Base-by-base conservation (phyloP, 2,888 invertebrate species). In the Druceiella hillmani region DNA sequence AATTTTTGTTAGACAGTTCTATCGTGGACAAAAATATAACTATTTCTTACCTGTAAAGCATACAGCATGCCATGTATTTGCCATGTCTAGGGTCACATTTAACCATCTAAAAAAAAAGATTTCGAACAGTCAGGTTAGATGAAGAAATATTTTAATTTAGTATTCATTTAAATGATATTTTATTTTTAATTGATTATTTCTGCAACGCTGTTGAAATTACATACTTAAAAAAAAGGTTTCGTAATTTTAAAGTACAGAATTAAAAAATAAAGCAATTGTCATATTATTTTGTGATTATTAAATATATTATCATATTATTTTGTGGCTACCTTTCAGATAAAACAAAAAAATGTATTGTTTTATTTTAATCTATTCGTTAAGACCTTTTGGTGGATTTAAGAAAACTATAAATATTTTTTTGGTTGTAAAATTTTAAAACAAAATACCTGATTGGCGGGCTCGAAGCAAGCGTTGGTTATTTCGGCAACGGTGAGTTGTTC, bases 381-480 rank as follows among this genome's bases (percentile, higher is more conserved):
- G n/a, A n/a, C n/a, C n/a, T n/a, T n/a, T n/a, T n/a, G n/a, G n/a
- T n/a, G n/a, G n/a, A n/a, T n/a, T n/a, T n/a, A n/a, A n/a, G n/a
- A n/a, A n/a, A n/a, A n/a, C n/a, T n/a, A n/a, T n/a, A n/a, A n/a
- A n/a, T n/a, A n/a, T n/a, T n/a, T n/a, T n/a, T n/a, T n/a, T 22
- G 6, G 22, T 6, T 22, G 6, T 22, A 7, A 22, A 6, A 22
- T 22, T 22, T 22, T n/a, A n/a, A n/a, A n/a, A n/a, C 9, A 3
- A 11, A 59, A 17, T 36, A 68, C 69, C 73, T 87, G 91, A 64
- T 92, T 92, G 35, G 89, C 88, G 1, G 93, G 92, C 58, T 94
- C 94, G 63, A 95, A 95, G 66, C 93, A 94, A 14, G 91, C 87
- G 56, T 92, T 90, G 41, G 95, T 95, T 55, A 94, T 94, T 59